Base-by-base conservation (phyloP, 1,140 invertebrate species). In the Drepana arcuata region DNA sequence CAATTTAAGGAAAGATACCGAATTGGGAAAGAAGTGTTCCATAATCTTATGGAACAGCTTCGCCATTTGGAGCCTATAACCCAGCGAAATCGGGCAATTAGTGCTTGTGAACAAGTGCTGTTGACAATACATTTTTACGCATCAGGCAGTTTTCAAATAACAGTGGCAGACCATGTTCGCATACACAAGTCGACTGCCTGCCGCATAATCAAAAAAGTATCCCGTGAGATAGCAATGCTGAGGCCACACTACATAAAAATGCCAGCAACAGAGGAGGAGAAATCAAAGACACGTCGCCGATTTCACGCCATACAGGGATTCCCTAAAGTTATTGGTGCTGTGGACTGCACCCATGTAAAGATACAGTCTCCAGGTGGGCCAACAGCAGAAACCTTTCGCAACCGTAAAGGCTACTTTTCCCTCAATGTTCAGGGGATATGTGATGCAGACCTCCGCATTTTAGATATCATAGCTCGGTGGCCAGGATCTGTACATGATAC, bases 241-340 rank as follows among this genome's bases (percentile, higher is more conserved):
- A 15, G 33, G 27, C 28, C 27, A 10, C 16, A 25, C 2, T 41
- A 26, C 11, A 42, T 48, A 2, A 21, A 38, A 23, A 14, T 41
- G 0, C 45, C 34, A n/a, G 10, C 1, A 1, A 25, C 32, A 5
- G 2, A 1, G 13, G 28, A 35, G 21, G 34, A 28, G 6, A 16
- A 25, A 24, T 35, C 39, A 12, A 46, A 48, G 26, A 29, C 31
- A 15, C 9, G 25, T 1, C 24, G 33, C 9, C 27, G 53, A 28
- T 70, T 43, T 56, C 64, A 56, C 36, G 14, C 29, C n/a, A 41
- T 60, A 9, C 42, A 48, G 1, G 35, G 29, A 30, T 64, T 53
- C 26, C 52, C 48, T 2, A 28, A 35, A 35, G 41, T 63, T 2
- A 46, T 52, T 30, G 49, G 49, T 6, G 53, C 46, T 24, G 10